Percentiles rank a stretch among this genome's conserved stretches.
These are phyloP conservation scores for Colius striatus DNA, from an alignment of 2,113 vertebrate species.

Conservation along the genomic window DNA sequence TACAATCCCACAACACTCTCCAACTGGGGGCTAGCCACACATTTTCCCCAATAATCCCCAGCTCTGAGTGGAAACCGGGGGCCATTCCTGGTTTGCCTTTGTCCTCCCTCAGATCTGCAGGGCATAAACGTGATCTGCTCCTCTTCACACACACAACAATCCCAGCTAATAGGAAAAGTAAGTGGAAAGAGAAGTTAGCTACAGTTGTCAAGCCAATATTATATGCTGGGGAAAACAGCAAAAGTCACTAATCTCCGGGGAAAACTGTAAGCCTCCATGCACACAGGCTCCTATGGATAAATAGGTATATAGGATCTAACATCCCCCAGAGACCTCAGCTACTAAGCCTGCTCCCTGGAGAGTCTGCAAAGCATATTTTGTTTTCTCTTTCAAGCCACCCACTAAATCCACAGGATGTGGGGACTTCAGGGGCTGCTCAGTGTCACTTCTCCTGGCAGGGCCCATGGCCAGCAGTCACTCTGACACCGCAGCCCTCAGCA, in stretches of 20 bases:
- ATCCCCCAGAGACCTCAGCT: background rate
- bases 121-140: rapidly evolving
- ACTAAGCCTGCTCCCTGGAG: background rate
- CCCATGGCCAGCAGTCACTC: background rate
- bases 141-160: background rate
- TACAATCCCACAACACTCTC: background rate
- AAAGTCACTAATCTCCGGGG: constrained; percentile 18
- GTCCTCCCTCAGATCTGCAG: background rate
- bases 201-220: constrained; percentile 59
- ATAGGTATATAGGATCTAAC: background rate
- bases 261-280: background rate
- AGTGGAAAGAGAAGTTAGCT: constrained; percentile 61
- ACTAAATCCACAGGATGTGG: background rate
- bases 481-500: background rate
- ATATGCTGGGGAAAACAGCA: constrained; percentile 8
- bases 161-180: background rate
- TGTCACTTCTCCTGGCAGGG: background rate
- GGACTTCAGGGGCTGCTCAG: background rate
- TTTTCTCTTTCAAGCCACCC: background rate
- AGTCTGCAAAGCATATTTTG: background rate
- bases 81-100: background rate
- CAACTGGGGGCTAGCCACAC: background rate
- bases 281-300: background rate
- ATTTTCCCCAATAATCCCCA: background rate
- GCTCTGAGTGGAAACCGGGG: background rate